These are phyloP conservation scores for Camelus dromedarius DNA, from an alignment of 2,113 vertebrate genomes.

Conservation along the genomic window DNA sequence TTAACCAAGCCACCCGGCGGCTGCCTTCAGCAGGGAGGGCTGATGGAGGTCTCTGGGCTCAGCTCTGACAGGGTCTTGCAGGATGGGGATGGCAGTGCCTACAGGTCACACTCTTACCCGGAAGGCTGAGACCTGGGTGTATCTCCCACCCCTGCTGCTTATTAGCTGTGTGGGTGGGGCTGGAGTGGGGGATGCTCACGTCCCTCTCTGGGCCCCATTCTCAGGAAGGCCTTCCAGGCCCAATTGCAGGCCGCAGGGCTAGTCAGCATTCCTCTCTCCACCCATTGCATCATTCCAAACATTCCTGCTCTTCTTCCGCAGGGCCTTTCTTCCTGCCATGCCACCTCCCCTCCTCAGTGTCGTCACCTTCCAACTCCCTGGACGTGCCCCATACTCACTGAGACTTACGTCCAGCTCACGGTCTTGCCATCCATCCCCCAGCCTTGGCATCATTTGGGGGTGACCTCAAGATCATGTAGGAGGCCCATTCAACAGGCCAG, in stretches of 20 bases:
- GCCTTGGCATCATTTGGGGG: neutral
- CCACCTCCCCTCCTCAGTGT: neutral
- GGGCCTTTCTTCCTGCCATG: neutral
- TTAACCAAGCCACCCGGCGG: neutral
- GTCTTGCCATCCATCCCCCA: neutral
- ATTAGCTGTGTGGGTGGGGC: neutral
- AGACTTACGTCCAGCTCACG: neutral
- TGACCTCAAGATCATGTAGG: neutral
- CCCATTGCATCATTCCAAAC: neutral
- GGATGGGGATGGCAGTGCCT: neutral
- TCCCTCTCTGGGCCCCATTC: neutral
- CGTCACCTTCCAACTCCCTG: neutral
- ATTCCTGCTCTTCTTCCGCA: neutral
- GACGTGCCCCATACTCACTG: neutral
- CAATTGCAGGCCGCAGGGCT: fast-evolving
- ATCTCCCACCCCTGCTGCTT: neutral
- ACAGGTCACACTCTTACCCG: neutral
- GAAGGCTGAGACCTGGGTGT: neutral
- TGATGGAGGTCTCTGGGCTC: neutral
- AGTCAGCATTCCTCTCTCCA: neutral
- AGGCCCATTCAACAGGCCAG: neutral
- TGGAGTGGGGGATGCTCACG: neutral
- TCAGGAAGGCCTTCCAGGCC: neutral
- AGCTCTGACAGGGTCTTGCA: neutral
- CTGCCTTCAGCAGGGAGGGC: neutral